Evolutionary conservation across 2,113 vertebrate genomes (phyloP).

Genomic region (Camelus bactrianus): DNA sequence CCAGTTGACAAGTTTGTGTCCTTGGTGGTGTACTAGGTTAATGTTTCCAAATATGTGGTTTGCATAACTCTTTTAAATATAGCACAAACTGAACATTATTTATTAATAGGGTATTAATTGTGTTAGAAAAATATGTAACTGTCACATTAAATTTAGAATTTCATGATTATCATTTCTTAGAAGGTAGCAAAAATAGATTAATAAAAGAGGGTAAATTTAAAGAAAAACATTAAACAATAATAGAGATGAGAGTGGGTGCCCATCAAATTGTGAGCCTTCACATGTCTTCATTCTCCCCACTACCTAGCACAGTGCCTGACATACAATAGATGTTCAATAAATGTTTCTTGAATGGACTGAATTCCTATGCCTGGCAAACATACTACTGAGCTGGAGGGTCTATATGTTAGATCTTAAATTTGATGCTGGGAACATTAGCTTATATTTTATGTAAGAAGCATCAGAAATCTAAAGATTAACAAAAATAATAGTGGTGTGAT

Average conservation of each 20-base stretch:
- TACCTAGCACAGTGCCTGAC: neutral
- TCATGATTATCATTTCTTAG: neutral
- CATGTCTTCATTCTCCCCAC: no score
- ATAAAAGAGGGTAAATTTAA: neutral
- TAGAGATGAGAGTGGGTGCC: neutral
- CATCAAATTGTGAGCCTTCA: neutral
- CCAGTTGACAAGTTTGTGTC: neutral
- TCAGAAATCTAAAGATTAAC: neutral
- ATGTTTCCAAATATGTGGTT: slow-evolving; percentile 1
- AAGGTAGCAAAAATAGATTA: neutral
- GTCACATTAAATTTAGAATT: neutral
- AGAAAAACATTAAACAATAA: neutral
- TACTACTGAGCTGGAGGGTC: neutral
- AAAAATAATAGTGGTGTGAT: neutral
- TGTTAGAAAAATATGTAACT: neutral
- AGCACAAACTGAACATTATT: neutral
- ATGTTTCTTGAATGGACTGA: neutral
- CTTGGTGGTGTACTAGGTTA: neutral
- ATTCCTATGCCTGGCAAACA: neutral
- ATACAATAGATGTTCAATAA: neutral
- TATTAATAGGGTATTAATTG: neutral
- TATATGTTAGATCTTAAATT: neutral
- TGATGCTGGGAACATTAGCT: neutral
- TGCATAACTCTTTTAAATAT: neutral
- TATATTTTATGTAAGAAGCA: neutral